Percentiles rank a stretch among this genome's conserved stretches.
Evolutionary conservation across 2,113 vertebrate genomes (phyloP).

Genomic region (Orientallactaga bullata): DNA sequence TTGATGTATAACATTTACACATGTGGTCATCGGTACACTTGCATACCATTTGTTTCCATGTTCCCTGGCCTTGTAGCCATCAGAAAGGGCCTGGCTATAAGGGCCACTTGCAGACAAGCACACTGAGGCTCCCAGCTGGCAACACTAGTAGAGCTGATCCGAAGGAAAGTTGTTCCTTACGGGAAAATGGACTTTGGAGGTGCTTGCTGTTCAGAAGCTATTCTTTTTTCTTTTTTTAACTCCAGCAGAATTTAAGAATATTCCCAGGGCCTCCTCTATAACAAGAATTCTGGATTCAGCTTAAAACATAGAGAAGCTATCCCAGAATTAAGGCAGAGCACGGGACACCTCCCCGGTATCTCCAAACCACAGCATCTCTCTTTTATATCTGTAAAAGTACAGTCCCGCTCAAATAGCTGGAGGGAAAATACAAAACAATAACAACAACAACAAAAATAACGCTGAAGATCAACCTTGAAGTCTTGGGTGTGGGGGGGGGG

Average conservation of each 20-base stretch:
- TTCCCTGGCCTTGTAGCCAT: no score
- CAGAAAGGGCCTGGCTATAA: background rate
- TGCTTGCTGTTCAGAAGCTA: background rate
- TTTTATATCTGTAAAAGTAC: background rate
- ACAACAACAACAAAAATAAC: background rate
- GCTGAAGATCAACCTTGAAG: background rate
- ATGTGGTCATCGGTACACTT: no score
- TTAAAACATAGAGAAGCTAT: background rate
- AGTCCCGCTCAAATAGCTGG: background rate
- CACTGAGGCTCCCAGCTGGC: background rate
- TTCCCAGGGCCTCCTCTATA: background rate
- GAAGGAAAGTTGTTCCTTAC: background rate
- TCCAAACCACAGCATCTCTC: background rate
- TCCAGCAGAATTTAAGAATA: background rate
- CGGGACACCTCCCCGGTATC: background rate
- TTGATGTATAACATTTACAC: background rate
- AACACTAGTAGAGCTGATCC: background rate
- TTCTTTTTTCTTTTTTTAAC: background rate
- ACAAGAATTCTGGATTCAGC: background rate
- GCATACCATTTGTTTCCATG: background rate
- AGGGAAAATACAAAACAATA: slow-evolving; percentile 55
- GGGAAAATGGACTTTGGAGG: background rate
- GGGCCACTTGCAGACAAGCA: no score
- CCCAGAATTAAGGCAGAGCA: background rate
- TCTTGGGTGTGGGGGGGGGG: background rate